Conservation (phyloP, 2,888 invertebrate species). For the Meghimatium bilineatum region DNA sequence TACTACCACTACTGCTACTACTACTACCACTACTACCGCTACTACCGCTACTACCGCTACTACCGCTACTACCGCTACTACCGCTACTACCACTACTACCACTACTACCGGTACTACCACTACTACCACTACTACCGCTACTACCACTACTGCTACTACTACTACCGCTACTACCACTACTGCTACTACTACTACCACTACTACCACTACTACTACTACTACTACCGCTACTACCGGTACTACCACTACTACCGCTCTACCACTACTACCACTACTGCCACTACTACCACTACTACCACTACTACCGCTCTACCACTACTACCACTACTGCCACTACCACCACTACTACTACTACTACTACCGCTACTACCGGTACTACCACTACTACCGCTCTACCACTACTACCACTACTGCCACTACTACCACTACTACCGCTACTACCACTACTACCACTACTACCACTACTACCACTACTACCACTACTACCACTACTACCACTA, state of each 20-base stretch:
- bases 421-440: too few species aligned
- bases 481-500: too few species aligned
- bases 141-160: slow-evolving; percentile 21
- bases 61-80: neutral
- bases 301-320: neutral
- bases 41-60: neutral
- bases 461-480: too few species aligned
- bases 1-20: neutral
- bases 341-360: too few species aligned
- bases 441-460: too few species aligned
- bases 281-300: neutral
- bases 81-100: neutral
- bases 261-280: neutral
- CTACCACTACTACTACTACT: neutral
- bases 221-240: too few species aligned
- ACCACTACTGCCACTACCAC: neutral
- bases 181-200: neutral
- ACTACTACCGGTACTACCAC: too few species aligned
- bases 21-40: neutral
- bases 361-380: too few species aligned
- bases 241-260: neutral
- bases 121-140: slow-evolving; percentile 7
- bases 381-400: too few species aligned
- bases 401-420: too few species aligned
- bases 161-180: slow-evolving; percentile 12